These are phyloP conservation scores for Alexandromys fortis DNA, from an alignment of 2,113 vertebrate genomes.

Conservation along the genomic window DNA sequence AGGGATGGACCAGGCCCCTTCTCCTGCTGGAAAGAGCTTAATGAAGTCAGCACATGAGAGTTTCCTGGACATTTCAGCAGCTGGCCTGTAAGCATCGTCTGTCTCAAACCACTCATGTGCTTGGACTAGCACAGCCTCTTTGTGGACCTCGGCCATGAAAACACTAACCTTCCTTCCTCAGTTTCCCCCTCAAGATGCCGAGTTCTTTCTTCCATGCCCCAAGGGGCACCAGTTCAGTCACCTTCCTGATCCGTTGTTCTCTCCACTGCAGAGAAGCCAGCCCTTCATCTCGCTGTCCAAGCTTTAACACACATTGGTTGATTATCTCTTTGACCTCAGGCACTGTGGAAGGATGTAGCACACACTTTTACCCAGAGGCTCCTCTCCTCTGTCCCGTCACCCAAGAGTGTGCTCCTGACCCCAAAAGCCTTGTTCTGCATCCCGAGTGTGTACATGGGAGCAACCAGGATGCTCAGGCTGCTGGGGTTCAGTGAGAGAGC, in stretches of 20 bases:
- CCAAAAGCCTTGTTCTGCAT: not conserved
- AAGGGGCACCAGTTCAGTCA: fast-evolving
- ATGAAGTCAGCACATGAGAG: not conserved
- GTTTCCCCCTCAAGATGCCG: no score
- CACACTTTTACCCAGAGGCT: not conserved
- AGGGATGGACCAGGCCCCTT: not conserved
- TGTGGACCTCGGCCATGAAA: no score
- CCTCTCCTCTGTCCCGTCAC: not conserved
- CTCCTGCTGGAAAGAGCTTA: not conserved
- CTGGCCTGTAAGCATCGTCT: fast-evolving
- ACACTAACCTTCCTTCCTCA: not conserved
- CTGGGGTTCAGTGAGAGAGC: not conserved
- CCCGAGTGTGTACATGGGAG: not conserved
- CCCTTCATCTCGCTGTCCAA: not conserved
- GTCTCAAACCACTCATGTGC: fast-evolving
- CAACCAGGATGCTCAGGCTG: not conserved
- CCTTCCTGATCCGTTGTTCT: not conserved
- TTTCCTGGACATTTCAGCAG: not conserved
- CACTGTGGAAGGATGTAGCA: not conserved
- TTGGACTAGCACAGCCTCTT: not conserved
- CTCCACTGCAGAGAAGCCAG: not conserved
- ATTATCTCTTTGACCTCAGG: not conserved
- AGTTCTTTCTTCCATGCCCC: fast-evolving
- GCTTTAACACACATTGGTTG: not conserved
- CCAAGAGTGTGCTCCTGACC: no score